phyloP scores from a whole-genome alignment of 1,140 invertebrate genomes.

The Lepidostoma basale region DNA sequence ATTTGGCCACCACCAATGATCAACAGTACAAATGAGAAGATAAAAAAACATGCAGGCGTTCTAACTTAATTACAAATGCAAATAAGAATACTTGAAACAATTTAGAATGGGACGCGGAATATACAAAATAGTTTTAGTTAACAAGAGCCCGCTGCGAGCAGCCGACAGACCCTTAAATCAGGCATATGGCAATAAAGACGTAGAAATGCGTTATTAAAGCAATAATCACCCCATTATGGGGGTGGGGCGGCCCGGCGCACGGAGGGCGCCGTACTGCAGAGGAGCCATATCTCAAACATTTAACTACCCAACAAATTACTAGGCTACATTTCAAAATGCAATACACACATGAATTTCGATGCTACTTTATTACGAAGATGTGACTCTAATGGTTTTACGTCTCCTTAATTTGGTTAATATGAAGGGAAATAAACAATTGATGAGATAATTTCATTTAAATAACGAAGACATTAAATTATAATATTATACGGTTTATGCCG shows the following conservation, averaged over 20 bases:
- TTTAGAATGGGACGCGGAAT: background rate
- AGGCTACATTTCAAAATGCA: constrained; percentile 1
- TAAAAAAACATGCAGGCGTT: background rate
- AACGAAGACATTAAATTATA: too few species aligned
- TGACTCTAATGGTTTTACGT: too few species aligned
- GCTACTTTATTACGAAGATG: too few species aligned
- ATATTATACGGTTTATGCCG: too few species aligned
- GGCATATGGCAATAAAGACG: constrained; percentile 20
- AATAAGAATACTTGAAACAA: background rate
- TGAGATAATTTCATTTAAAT: too few species aligned
- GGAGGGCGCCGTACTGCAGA: background rate
- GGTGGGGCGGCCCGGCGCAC: background rate
- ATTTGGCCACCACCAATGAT: too few species aligned
- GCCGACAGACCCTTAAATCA: constrained; percentile 15
- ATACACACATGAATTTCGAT: too few species aligned
- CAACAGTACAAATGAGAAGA: too few species aligned
- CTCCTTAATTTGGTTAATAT: too few species aligned
- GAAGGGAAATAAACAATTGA: too few species aligned
- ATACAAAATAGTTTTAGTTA: constrained; percentile 3
- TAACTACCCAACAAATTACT: constrained; percentile 4
- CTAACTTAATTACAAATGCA: background rate
- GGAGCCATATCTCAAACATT: background rate
- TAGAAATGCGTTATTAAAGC: constrained; percentile 28
- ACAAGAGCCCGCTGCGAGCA: background rate
- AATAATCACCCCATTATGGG: constrained; percentile 19